These are phyloP conservation scores for Sympetrum striolatum DNA, from an alignment of 2,888 invertebrate species.

Conservation along the genomic window DNA sequence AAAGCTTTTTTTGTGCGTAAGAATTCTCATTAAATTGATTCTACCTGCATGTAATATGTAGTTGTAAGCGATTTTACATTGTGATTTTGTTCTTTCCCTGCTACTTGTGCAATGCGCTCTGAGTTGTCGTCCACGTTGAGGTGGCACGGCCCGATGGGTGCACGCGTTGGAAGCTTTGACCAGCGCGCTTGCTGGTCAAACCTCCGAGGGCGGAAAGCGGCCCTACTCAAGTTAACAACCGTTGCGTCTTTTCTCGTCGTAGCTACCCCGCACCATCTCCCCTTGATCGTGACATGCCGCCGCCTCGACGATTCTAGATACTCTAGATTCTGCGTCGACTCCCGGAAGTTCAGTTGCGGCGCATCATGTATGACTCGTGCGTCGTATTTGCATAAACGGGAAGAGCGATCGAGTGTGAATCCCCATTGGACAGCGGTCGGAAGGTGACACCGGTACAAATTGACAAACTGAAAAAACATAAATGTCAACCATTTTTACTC, in stretches of 20 bases:
- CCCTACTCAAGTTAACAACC: slow-evolving; percentile 37
- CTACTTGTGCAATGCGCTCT: slow-evolving; percentile 34
- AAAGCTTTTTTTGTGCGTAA: background rate
- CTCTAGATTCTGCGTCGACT: slow-evolving; percentile 43
- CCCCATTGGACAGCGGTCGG: slow-evolving; percentile 39
- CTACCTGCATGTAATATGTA: background rate
- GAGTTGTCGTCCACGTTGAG: slow-evolving; percentile 24
- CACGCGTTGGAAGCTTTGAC: slow-evolving; percentile 27
- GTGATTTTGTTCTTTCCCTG: slow-evolving; percentile 19
- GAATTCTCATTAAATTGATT: background rate
- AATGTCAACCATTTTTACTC: slow-evolving; percentile 41
- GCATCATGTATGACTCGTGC: slow-evolving; percentile 41
- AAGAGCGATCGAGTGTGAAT: slow-evolving; percentile 41
- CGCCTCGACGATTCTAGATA: slow-evolving; percentile 44
- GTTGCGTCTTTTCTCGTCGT: slow-evolving; percentile 44
- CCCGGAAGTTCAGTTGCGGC: slow-evolving; percentile 44
- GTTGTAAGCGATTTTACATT: background rate
- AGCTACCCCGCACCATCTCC: slow-evolving; percentile 46
- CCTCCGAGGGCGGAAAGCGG: slow-evolving; percentile 24
- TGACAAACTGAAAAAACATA: slow-evolving; percentile 22
- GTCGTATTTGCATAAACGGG: slow-evolving; percentile 43
- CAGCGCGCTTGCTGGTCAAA: slow-evolving; percentile 41
- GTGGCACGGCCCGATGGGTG: slow-evolving; percentile 36
- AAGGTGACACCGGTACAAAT: slow-evolving; percentile 42
- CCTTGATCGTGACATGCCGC: slow-evolving; percentile 45